Percentiles rank a stretch among this genome's conserved stretches.
Conservation (phyloP, 2,888 invertebrate species). For the Drosophila picticornis region DNA sequence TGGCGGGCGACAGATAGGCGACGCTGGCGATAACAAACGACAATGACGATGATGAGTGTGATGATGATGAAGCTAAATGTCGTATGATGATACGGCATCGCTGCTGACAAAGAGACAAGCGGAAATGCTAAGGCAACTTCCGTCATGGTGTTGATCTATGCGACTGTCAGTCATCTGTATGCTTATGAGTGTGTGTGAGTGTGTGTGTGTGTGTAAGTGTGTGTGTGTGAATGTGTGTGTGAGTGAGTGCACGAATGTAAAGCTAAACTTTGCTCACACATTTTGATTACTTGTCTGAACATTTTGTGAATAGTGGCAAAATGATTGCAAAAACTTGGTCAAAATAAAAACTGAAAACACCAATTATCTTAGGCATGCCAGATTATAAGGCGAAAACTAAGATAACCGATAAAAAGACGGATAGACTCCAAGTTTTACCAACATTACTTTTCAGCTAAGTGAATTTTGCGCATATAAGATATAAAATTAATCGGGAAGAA, state of each 20-base stretch:
- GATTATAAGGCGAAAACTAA: no score
- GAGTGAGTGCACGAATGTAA: conserved; percentile 11
- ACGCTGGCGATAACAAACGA: conserved; percentile 23
- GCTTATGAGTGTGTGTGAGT: conserved; percentile 2
- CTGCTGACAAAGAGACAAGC: conserved; percentile 49
- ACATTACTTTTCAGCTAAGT: background rate
- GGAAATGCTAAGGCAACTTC: conserved; percentile 73
- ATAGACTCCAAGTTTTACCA: background rate
- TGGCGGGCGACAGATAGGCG: conserved; percentile 67
- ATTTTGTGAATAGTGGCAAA: conserved; percentile 29
- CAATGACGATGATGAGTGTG: conserved; percentile 22
- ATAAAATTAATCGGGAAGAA: background rate
- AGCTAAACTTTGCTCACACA: conserved; percentile 47
- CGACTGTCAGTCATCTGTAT: conserved; percentile 46
- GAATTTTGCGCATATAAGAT: background rate
- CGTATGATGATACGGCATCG: conserved; percentile 45
- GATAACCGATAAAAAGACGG: no score
- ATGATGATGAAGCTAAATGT: conserved; percentile 16
- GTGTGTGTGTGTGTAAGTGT: background rate
- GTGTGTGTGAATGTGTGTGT: conserved; percentile 1
- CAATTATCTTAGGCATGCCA: no score
- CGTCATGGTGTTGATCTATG: conserved; percentile 67
- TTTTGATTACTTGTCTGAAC: conserved; percentile 51
- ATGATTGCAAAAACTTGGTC: background rate
- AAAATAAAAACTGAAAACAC: background rate